Conservation (phyloP, 2,113 vertebrate species). For the Ifrita kowaldi region DNA sequence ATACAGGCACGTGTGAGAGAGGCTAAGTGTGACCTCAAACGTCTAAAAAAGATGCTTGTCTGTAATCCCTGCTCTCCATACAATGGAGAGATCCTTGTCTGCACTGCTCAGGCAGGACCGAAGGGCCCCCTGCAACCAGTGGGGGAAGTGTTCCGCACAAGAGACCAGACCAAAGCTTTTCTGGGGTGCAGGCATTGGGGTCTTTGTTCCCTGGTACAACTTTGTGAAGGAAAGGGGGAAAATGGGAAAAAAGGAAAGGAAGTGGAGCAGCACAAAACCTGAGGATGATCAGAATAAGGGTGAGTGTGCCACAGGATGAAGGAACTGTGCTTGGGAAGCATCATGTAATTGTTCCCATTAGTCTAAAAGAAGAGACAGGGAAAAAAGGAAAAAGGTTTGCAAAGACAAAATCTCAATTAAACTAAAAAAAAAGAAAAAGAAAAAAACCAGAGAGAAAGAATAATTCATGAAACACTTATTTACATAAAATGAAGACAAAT, state of each 20-base stretch:
- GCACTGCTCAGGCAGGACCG: background rate
- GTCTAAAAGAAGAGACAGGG: background rate
- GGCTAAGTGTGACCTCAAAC: background rate
- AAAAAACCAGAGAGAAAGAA: background rate
- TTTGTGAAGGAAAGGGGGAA: background rate
- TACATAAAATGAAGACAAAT: background rate
- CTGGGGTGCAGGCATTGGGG: rapidly evolving
- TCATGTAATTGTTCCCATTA: background rate
- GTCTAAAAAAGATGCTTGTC: background rate
- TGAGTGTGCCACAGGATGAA: background rate
- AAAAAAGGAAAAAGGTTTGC: background rate
- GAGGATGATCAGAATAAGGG: background rate
- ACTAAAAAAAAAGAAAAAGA: background rate
- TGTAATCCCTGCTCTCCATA: background rate
- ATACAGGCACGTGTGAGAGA: background rate
- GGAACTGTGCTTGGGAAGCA: background rate
- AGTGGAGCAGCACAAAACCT: background rate
- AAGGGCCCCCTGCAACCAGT: background rate
- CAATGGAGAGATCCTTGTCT: background rate
- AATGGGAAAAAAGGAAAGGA: background rate
- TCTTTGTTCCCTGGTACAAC: background rate
- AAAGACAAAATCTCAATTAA: background rate
- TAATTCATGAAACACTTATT: background rate
- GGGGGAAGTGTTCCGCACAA: background rate
- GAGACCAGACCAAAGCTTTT: background rate